Percentiles rank a stretch among this genome's conserved stretches.
phyloP scores from a whole-genome alignment of 2,888 invertebrate species.

The Myathropa florea region DNA sequence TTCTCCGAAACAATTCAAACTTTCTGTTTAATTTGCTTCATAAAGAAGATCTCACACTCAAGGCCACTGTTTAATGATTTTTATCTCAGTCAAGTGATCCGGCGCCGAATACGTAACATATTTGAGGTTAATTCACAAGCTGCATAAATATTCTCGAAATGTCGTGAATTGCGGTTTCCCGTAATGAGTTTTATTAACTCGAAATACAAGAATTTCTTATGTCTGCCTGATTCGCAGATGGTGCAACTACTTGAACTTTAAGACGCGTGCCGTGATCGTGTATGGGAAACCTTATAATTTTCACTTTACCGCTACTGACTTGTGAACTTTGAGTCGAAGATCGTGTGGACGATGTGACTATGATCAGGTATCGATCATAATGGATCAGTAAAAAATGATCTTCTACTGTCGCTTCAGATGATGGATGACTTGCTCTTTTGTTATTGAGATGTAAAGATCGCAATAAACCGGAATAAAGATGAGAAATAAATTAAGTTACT shows the following conservation, averaged over 20 bases:
- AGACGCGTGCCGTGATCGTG: not conserved
- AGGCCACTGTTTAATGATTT: not conserved
- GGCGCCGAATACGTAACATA: not conserved
- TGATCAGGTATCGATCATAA: no score
- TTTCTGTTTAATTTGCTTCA: not conserved
- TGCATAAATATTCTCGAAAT: not conserved
- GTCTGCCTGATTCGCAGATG: not conserved
- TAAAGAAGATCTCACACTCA: not conserved
- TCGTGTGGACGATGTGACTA: no score
- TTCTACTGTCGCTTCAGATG: no score
- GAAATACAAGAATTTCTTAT: not conserved
- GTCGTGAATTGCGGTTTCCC: not conserved
- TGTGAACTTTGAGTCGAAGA: no score
- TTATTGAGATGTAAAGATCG: no score
- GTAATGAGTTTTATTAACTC: not conserved
- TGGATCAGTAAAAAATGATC: no score
- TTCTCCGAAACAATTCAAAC: not conserved
- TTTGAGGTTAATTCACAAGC: not conserved
- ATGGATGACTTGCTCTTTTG: no score
- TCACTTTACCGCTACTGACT: no score
- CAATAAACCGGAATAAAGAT: no score
- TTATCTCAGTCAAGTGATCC: not conserved
- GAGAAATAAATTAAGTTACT: no score
- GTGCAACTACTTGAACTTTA: not conserved
- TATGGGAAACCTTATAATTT: no score